Conservation (phyloP, 2,888 invertebrate species). For the Drosophila peninsularis region DNA sequence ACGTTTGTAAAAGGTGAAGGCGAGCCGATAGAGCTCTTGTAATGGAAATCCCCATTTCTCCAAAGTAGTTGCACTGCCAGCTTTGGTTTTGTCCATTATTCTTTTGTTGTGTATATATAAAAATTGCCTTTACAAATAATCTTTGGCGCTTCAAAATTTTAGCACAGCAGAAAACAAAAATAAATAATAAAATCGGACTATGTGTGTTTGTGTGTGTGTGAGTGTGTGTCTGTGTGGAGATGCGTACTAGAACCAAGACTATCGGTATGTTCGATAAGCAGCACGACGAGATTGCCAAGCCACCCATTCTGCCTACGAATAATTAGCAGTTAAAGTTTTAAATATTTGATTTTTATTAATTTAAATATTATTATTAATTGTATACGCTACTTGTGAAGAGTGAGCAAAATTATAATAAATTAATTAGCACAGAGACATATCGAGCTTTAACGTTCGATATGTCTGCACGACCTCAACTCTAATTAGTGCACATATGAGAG, state of each 20-base stretch:
- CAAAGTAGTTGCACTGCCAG: conserved; percentile 42
- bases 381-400: too few relatives aligned
- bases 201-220: conserved; percentile 37
- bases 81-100: conserved; percentile 22
- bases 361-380: too few relatives aligned
- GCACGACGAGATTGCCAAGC: neutral
- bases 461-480: neutral
- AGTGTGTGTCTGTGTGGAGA: conserved; percentile 10
- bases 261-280: conserved; percentile 29
- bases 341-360: neutral
- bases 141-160: conserved; percentile 36
- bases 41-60: conserved; percentile 89
- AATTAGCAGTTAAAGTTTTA: neutral
- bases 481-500: neutral
- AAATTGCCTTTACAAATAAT: conserved; percentile 6
- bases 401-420: too few relatives aligned
- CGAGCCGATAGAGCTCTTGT: conserved; percentile 94
- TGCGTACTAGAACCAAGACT: conserved; percentile 5
- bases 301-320: neutral
- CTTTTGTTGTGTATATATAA: neutral
- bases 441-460: neutral
- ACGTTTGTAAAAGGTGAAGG: conserved; percentile 97
- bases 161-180: conserved; percentile 68
- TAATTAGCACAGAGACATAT: neutral
- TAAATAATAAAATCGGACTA: conserved; percentile 59